phyloP scores from a whole-genome alignment of 2,888 invertebrate genomes.

The Lithophane leautieri region DNA sequence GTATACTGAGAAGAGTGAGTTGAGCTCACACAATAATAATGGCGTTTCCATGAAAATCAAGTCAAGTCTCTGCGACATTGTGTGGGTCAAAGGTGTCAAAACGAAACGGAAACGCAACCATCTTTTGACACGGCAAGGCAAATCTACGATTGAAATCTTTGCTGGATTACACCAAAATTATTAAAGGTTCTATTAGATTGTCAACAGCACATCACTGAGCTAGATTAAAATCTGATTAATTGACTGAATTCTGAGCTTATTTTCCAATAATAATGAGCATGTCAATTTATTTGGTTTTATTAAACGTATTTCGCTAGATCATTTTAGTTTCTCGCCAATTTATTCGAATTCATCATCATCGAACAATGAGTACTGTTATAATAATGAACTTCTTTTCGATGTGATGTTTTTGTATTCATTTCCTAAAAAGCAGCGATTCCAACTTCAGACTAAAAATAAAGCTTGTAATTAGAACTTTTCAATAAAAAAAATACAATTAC shows the following conservation, averaged over 20 bases:
- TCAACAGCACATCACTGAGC: background rate
- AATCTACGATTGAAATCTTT: too few relatives aligned
- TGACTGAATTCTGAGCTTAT: constrained; percentile 1
- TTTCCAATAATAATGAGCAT: background rate
- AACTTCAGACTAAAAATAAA: constrained; percentile 10
- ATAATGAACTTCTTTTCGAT: background rate
- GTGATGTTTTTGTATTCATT: background rate
- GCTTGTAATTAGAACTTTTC: constrained; percentile 14
- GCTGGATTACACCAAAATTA: constrained; percentile 54
- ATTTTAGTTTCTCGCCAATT: background rate
- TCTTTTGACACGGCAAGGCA: too few relatives aligned
- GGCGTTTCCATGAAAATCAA: too few relatives aligned
- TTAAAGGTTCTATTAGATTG: background rate
- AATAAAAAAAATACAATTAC: constrained; percentile 32
- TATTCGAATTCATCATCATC: background rate
- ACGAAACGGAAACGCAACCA: too few relatives aligned
- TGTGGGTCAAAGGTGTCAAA: too few relatives aligned
- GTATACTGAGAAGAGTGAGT: too few relatives aligned
- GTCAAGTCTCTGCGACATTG: too few relatives aligned
- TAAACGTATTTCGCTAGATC: background rate
- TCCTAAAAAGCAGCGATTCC: background rate
- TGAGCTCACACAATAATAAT: too few relatives aligned
- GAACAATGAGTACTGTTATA: background rate
- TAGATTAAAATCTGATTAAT: background rate
- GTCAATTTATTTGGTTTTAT: background rate